Conservation (phyloP, 2,888 invertebrate species). For the Torymus auratus region DNA sequence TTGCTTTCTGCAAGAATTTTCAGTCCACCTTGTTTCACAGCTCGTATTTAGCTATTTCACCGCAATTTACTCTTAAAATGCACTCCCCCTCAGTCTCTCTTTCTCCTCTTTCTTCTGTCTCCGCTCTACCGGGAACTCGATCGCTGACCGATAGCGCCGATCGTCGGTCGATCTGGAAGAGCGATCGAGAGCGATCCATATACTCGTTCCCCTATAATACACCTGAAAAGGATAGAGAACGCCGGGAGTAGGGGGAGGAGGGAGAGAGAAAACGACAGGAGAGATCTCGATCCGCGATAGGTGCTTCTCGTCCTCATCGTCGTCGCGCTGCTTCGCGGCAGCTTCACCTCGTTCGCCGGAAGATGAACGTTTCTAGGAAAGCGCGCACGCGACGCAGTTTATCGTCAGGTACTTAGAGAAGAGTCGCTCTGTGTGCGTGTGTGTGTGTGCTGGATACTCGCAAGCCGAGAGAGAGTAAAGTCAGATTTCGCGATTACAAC, state of each 20-base stretch:
- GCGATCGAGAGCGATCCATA: constrained; percentile 57
- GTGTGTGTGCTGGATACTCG: constrained; percentile 44
- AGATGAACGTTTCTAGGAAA: constrained; percentile 60
- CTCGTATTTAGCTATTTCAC: not conserved
- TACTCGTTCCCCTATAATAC: constrained; percentile 50
- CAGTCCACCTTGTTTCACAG: no score
- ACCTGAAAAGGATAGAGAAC: constrained; percentile 40
- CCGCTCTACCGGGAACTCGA: constrained; percentile 47
- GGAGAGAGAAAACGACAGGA: constrained; percentile 15
- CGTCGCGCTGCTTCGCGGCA: constrained; percentile 8
- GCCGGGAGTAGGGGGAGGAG: not conserved
- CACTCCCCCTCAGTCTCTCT: not conserved
- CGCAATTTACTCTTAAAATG: constrained; percentile 3
- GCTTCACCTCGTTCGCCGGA: constrained; percentile 41
- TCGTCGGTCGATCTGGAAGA: constrained; percentile 51
- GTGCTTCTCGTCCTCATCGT: constrained; percentile 47
- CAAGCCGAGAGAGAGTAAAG: constrained; percentile 48
- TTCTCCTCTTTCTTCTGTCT: not conserved
- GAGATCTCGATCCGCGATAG: constrained; percentile 56
- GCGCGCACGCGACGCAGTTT: constrained; percentile 52
- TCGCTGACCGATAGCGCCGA: constrained; percentile 56
- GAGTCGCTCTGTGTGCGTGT: constrained; percentile 20
- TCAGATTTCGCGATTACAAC: constrained; percentile 59
- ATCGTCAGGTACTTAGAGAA: constrained; percentile 50
- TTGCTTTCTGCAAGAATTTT: no score